Evolutionary conservation across 2,113 vertebrate species (phyloP), one percentile per base, ranked within the genome.

Genomic region (Ibidorhyncha struthersii): DNA sequence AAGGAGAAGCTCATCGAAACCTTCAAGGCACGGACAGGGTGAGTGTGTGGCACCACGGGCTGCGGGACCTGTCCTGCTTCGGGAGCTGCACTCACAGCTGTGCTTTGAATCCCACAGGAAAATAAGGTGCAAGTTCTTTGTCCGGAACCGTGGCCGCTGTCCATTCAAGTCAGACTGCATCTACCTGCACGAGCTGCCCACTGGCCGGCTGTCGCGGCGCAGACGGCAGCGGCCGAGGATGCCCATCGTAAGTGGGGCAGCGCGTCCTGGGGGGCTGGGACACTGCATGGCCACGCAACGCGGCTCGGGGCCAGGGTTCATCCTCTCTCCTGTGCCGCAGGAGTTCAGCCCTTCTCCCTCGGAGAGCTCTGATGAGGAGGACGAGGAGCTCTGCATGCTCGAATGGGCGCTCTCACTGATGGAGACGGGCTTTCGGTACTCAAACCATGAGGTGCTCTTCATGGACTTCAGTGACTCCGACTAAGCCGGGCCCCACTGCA

Each of bases 101-200:
- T 3, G 27, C 34, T 90, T 67, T 53, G 32, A 69, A 82, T 80
- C 61, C 73, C 47, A 0, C 74, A 99, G 99, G 92, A 99, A 98
- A 96, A 99, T 98, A 96, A 98, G 78, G 26, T 99, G 99, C 96
- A 97, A 89, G 65, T 99, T 99, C 96, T 99, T 98, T 41, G 22
- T 96, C 23, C 97, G 76, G 72, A 81, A 96, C 59, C 97, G 86
- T 2, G 98, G 98, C 82, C 95, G 29, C 84, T 99, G 99, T 91
- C 99, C 99, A 4, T 99, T 99, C 96, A 98, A 98, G 86, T 98
- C 98, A 0, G 99, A 99, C 77, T 99, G 99, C 73, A 99, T 99
- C 93, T 99, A 99, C 96, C 97, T 97, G 43, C 98, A 99, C 23
- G 98, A 98, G 66, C 65, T 97, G 59, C 98, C 98, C 1, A 14